A percentile compares a stretch with the other conserved stretches of the same genome.
Evolutionary conservation across 2,797 vertebrate genomes (phyloP).

Genomic region (Netta rufina): DNA sequence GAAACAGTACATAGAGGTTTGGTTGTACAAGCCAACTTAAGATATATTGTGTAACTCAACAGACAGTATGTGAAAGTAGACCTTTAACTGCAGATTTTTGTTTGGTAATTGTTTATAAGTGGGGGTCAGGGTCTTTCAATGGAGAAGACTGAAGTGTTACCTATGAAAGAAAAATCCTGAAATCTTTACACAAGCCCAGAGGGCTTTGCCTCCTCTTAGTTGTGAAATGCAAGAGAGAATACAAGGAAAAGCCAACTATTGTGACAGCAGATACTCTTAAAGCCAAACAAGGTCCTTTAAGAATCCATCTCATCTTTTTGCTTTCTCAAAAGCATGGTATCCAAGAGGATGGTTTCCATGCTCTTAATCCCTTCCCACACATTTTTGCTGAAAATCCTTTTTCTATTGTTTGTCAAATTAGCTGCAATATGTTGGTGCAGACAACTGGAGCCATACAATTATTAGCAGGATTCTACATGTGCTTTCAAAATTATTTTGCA

Average conservation of each 20-base stretch:
- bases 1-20: background rate
- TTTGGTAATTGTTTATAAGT: background rate
- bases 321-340: background rate
- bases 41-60: background rate
- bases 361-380: background rate
- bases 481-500: background rate
- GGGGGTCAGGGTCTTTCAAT: background rate
- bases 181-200: background rate
- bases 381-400: background rate
- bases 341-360: background rate
- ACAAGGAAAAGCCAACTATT: background rate
- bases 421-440: background rate
- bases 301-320: background rate
- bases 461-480: background rate
- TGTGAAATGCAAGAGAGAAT: background rate
- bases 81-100: background rate
- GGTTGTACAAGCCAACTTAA: background rate
- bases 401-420: background rate
- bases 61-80: background rate
- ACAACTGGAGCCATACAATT: background rate
- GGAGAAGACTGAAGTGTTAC: background rate
- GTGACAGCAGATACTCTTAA: background rate
- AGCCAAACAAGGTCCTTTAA: background rate
- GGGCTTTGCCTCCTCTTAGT: background rate
- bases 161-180: fast-evolving